Conservation (phyloP, 2,888 invertebrate species). For the Drosophila prolongata region DNA sequence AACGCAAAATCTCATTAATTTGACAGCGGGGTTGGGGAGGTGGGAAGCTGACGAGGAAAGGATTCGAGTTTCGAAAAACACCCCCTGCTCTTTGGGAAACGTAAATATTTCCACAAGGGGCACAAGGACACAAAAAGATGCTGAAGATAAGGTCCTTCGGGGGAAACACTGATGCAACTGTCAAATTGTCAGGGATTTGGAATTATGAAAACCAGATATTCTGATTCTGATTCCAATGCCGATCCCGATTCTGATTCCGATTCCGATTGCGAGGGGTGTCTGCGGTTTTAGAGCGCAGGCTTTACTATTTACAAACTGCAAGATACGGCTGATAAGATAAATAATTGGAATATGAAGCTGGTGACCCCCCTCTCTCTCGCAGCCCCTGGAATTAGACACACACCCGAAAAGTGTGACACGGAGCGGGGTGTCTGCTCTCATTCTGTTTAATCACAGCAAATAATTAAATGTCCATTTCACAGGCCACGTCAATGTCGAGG, state of each 20-base stretch:
- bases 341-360: slow-evolving; percentile 79
- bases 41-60: background rate
- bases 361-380: background rate
- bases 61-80: slow-evolving; percentile 7
- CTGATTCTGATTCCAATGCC: background rate
- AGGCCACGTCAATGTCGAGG: slow-evolving; percentile 54
- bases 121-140: slow-evolving; percentile 36
- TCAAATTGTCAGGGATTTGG: slow-evolving; percentile 66
- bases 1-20: slow-evolving; percentile 76
- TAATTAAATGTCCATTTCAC: slow-evolving; percentile 83
- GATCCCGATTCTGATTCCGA: slow-evolving; percentile 18
- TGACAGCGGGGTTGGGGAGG: slow-evolving; percentile 47
- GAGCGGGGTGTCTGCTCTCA: slow-evolving; percentile 15
- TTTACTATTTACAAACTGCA: slow-evolving; percentile 55
- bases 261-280: slow-evolving; percentile 13
- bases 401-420: slow-evolving; percentile 43
- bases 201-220: slow-evolving; percentile 14
- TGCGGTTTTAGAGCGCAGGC: slow-evolving; percentile 36
- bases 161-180: slow-evolving; percentile 67
- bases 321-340: slow-evolving; percentile 74
- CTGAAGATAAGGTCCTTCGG: slow-evolving; percentile 37
- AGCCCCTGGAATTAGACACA: slow-evolving; percentile 12
- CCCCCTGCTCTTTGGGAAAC: slow-evolving; percentile 58
- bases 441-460: slow-evolving; percentile 78
- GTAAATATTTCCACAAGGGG: slow-evolving; percentile 67